Evolutionary conservation across 30 jellyfish, hydroid and myxozoan species (phyloP), one percentile per base, ranked within the genome.

Genomic region (Aurelia coerulea): DNA sequence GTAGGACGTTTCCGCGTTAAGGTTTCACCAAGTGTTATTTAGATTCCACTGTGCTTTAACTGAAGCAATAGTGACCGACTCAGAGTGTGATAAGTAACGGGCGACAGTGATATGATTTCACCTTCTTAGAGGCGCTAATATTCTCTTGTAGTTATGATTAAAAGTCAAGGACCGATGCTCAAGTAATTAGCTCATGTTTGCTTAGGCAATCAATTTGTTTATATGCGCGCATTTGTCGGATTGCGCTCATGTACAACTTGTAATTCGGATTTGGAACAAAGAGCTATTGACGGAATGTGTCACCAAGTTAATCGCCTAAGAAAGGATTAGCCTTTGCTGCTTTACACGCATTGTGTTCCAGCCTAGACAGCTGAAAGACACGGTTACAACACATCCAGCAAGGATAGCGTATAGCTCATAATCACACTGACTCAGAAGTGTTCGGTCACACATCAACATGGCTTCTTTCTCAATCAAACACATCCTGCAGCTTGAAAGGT

Each of bases 201-300:
- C 91, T 58, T 79, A 75, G 83, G 82, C 96, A 88, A 88, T 88
- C 96, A 88, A 75, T 79, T 79, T 88, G 81, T 88, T 79, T 79
- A 88, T 79, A 79, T 56, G 81, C 64, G 76, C 83, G 89, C 80
- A 72, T 75, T 88, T 88, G 96, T 78, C 88, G 96, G 96, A 88
- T 79, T 79, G 90, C 90, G 90, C 91, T 78, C 68, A 77, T 79
- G 88, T 88, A 78, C 90, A 88, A 88, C 69, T 79, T 88, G 77
- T 88, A 88, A 88, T 88, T 68, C 96, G 96, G 96, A 88, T 88
- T 88, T 88, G 96, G 87, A 54, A 88, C 96, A 88, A 88, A 51
- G 90, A 62, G 84, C 90, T 88, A 88, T 88, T 88, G 96, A 77
- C 87, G 87, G 96, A 88, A 78, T 78, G 91, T 73, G 96, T 88